Evolutionary conservation across 2,797 vertebrate genomes (phyloP).

Genomic region (Sebastes vulpes): DNA sequence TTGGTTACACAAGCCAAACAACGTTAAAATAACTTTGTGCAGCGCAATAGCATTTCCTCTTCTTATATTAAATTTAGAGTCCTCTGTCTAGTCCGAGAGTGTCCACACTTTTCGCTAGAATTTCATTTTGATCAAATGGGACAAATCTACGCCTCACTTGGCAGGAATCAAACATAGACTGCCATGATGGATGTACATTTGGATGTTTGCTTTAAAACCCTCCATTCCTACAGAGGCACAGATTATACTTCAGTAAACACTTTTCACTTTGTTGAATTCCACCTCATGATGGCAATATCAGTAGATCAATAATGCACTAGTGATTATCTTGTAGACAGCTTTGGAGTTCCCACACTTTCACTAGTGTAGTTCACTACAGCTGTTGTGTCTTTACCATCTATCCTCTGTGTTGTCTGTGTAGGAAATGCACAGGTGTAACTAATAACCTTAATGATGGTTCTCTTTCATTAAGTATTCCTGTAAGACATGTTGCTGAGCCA

Average conservation of each 20-base stretch:
- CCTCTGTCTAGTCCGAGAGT: neutral
- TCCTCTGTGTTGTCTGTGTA: neutral
- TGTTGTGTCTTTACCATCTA: neutral
- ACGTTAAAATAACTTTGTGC: neutral
- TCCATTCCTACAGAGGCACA: neutral
- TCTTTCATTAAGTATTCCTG: neutral
- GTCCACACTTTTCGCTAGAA: neutral
- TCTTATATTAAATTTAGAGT: neutral
- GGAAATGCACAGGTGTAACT: neutral
- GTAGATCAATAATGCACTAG: neutral
- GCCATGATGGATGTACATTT: neutral
- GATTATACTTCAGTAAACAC: neutral
- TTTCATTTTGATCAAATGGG: neutral
- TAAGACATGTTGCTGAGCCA: neutral
- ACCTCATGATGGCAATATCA: neutral
- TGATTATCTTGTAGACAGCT: neutral
- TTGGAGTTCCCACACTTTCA: neutral
- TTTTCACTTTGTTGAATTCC: neutral
- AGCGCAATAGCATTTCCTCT: neutral
- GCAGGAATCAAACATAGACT: neutral
- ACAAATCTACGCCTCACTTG: neutral
- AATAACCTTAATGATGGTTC: neutral
- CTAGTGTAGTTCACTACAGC: neutral
- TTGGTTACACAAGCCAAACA: neutral
- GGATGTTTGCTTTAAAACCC: neutral